Percentiles rank a stretch among this genome's conserved stretches.
Evolutionary conservation across 1,140 invertebrate species (phyloP).

Genomic region (Lepidurus apus): DNA sequence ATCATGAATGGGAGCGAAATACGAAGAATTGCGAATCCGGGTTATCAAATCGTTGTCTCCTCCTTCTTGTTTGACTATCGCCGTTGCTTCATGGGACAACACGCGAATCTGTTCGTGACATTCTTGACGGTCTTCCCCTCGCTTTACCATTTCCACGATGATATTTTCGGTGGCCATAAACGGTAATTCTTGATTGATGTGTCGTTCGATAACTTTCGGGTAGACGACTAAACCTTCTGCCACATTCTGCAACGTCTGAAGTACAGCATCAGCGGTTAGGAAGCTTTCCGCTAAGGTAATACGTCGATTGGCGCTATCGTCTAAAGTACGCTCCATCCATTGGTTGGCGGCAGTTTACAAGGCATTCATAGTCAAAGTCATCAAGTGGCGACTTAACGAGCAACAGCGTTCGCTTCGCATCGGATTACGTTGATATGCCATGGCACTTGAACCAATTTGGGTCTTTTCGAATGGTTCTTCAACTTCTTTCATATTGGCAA

Average conservation of each 20-base stretch:
- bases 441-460: conserved; percentile 90
- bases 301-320: conserved; percentile 93
- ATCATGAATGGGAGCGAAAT: conserved; percentile 76
- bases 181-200: conserved; percentile 84
- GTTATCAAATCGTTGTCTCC: conserved; percentile 86
- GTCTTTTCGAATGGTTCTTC: conserved; percentile 96
- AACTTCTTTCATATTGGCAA: conserved; percentile 91
- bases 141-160: conserved; percentile 96
- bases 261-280: conserved; percentile 79
- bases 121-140: conserved; percentile 85
- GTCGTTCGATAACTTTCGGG: conserved; percentile 74
- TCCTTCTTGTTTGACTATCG: conserved; percentile 81
- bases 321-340: conserved; percentile 95
- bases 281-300: conserved; percentile 89
- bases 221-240: conserved; percentile 90
- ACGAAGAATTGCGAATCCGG: conserved; percentile 67
- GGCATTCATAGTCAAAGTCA: conserved; percentile 73
- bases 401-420: conserved; percentile 95
- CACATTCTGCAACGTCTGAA: conserved; percentile 87
- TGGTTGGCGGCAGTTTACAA: conserved; percentile 84
- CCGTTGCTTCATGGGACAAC: conserved; percentile 82
- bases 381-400: conserved; percentile 83
- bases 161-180: conserved; percentile 97
- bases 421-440: conserved; percentile 97
- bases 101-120: conserved; percentile 95